Evolutionary conservation across 1,140 invertebrate genomes (phyloP).

Genomic region (Sinonovacula constricta): DNA sequence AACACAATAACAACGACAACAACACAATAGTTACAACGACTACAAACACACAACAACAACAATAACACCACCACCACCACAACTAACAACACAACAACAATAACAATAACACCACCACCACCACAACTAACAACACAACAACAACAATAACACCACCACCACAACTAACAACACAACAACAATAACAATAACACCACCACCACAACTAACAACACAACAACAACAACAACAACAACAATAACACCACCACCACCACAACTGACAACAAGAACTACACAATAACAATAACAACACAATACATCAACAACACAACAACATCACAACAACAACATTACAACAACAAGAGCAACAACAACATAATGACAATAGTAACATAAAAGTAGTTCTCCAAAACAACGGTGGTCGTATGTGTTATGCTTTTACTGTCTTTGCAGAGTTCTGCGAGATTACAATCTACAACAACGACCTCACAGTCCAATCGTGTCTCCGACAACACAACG

Average conservation of each 20-base stretch:
- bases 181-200: neutral
- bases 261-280: no score
- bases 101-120: neutral
- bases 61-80: neutral
- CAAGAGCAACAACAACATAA: neutral
- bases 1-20: neutral
- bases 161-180: neutral
- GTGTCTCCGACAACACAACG: constrained; percentile 2
- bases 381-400: neutral
- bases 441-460: constrained; percentile 16
- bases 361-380: neutral
- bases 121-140: neutral
- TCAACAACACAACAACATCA: neutral
- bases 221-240: neutral
- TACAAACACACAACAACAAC: no score
- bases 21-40: neutral
- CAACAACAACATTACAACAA: neutral
- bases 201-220: neutral
- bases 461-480: constrained; percentile 15
- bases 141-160: neutral
- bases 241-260: neutral
- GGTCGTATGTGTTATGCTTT: neutral
- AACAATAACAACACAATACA: neutral
- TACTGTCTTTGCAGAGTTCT: neutral
- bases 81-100: neutral